Base-by-base conservation (phyloP, 2,113 vertebrate genomes). In the Myrmecophaga tridactyla region DNA sequence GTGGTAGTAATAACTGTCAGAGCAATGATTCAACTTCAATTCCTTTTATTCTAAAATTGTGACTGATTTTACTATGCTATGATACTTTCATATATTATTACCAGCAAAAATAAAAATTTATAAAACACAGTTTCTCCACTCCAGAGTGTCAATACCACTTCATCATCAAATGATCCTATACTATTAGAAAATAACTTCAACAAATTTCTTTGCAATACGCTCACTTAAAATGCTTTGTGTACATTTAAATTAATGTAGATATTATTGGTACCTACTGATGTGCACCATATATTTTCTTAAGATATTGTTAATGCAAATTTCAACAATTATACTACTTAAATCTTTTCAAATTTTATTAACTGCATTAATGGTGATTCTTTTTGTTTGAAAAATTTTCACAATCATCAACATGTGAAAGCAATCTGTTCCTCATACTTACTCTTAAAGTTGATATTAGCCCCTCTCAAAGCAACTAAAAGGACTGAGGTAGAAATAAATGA, bases 351-450 rank as follows among this genome's bases (percentile, higher is more conserved):
- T 90, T 95, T 92, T 87, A 95, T 94, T 92, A 76, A 96, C 41
- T 41, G 17, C 7, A 51, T 75, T 92, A 96, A 89, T 97, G 53
- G 46, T 39, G 94, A 92, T 86, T n/a, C 80, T 92, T 94, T 95
- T 96, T 94, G 95, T 78, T 94, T 96, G 95, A 41, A 95, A 92
- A 97, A 96, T 90, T 62, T 89, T 95, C 75, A 94, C 92, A 96
- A 94, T 92, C 95, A 91, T 86, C 69, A 95, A 36, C 69, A 56
- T 90, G 86, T 90, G 70, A 96, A 96, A 15, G 36, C 89, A 97
- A 92, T 96, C 73, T 96, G 60, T 90, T 97, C 65, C 69, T 96
- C 70, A 96, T 70, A 92, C 86, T 97, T 93, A 94, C 51, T 41
- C 80, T 85, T 94, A 97, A 97, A 92, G 48, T 60, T 94, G 72